Evolutionary conservation across 2,888 invertebrate genomes (phyloP).

Genomic region (Latheticus oryzae): DNA sequence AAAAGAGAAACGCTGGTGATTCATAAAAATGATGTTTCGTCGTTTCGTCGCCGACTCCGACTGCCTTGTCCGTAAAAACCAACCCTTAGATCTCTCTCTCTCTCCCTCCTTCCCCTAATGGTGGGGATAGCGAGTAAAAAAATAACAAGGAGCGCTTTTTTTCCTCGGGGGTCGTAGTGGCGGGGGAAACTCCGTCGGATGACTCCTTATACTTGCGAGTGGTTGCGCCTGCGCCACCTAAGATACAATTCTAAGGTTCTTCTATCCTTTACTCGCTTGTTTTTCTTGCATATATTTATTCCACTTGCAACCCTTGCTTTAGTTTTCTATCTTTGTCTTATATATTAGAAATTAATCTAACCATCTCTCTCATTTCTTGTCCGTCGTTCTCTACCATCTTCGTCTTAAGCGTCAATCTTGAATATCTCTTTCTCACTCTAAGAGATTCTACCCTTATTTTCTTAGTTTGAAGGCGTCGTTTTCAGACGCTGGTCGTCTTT

Average conservation of each 20-base stretch:
- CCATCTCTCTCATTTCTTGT: constrained; percentile 53
- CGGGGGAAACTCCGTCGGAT: constrained; percentile 49
- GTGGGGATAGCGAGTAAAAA: constrained; percentile 61
- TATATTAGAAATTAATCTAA: constrained; percentile 54
- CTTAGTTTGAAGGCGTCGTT: constrained; percentile 66
- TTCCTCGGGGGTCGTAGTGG: constrained; percentile 42
- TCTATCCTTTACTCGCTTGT: constrained; percentile 56
- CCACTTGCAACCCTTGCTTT: constrained; percentile 60
- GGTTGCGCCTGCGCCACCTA: constrained; percentile 61
- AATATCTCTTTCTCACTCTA: constrained; percentile 56
- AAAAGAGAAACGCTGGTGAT: background rate
- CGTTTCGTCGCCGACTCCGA: constrained; percentile 5
- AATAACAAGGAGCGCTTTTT: constrained; percentile 63
- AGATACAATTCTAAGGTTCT: constrained; percentile 65
- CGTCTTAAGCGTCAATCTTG: constrained; percentile 58
- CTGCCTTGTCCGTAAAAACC: constrained; percentile 8
- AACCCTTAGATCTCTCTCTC: constrained; percentile 14
- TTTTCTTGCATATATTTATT: constrained; percentile 60
- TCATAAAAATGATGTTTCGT: background rate
- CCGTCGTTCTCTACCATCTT: constrained; percentile 53
- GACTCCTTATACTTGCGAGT: constrained; percentile 62
- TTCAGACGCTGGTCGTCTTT: constrained; percentile 66
- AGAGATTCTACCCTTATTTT: constrained; percentile 61
- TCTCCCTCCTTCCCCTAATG: constrained; percentile 21
- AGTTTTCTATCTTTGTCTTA: constrained; percentile 53